Base-by-base conservation (phyloP, 1,140 invertebrate genomes). In the Magallana gigas region DNA sequence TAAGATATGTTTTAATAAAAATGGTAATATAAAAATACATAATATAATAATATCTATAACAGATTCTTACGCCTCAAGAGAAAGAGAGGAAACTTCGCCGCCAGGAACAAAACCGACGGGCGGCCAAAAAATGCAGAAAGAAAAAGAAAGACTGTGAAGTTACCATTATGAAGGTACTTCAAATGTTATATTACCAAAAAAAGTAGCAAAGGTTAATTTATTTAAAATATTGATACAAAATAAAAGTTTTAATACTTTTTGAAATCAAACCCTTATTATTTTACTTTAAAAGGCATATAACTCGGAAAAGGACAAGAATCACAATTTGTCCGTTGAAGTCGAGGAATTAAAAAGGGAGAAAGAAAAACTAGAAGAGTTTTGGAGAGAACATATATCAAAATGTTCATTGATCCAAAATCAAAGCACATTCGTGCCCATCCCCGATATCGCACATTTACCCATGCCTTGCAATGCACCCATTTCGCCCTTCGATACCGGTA, bases 101-200 rank as follows among this genome's bases (percentile, higher is more conserved):
- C 12, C 85, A 82, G 80, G 85, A 87, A 56, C 85, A 87, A 58
- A 87, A 87, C 16, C 71, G 85, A 12, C 76, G 85, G 18, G 85
- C 85, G 16, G 85, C 85, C 48, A 87, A 16, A 14, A 87, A 87
- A 87, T 87, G 85, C 36, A 60, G 85, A 57, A 60, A 64, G 29
- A 87, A 87, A 57, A 87, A 87, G 59, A 87, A 87, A 56, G 76
- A 82, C 14, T 11, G 23, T 11, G 85, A 87, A 59, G 57, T 68
- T 14, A 82, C 18, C 16, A 23, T 87, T 12, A 36, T 87, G 56
- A 80, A 60, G 36, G 85, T 87, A 48, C 48, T 76, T 57, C 57
- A 48, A 48, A 48, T 64, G 62, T 64, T 64, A 64, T 64, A 14
- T 81, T 23, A 81, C 36, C 76, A 14, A 18, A 64, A 16, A 64